Evolutionary conservation across 1,140 invertebrate species (phyloP), one percentile per base, ranked within the genome.

Genomic region (Musca domestica): DNA sequence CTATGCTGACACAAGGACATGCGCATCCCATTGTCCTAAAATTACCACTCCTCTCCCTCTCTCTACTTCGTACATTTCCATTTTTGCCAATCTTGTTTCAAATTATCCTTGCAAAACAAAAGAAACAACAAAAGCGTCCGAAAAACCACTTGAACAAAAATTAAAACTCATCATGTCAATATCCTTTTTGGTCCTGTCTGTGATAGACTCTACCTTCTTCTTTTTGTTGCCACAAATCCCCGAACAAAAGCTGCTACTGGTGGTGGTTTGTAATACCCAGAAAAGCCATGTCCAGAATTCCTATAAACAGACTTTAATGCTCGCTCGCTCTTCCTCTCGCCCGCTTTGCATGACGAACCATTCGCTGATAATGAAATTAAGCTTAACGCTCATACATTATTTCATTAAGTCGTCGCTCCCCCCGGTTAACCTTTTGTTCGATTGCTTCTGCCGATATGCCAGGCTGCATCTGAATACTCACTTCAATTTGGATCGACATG

Each of bases 141-240:
- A 61, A 25, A 64, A 25, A 34, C 56, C 56, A 61, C 56, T 61
- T 61, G 56, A 61, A 61, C 56, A 61, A 61, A 34, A 61, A 61
- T 61, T 61, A 61, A 61, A 61, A 61, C 56, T 61, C 56, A 61
- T 61, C 56, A 61, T 30, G 30, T 61, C 56, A 61, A 30, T 54
- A 54, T 61, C 15, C 15, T 61, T 61, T 27, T 34, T 41, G 56
- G n/a, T 34, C 19, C 56, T 34, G 12, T 56, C 22, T 56, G n/a
- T 61, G 30, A 41, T 41, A 12, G 34, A 10, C 34, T 30, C 34
- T 41, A 10, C 12, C 34, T 41, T n/a, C n/a, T 5, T 9, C 34
- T 10, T 12, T 10, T 41, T 41, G 34, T 41, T 41, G 2, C 10
- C 34, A 9, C 34, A 41, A 41, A 41, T 41, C 34, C 34, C 12